Evolutionary conservation across 2,113 vertebrate genomes (phyloP), one percentile per base, ranked within the genome.

Genomic region (Xiphophorus hellerii): DNA sequence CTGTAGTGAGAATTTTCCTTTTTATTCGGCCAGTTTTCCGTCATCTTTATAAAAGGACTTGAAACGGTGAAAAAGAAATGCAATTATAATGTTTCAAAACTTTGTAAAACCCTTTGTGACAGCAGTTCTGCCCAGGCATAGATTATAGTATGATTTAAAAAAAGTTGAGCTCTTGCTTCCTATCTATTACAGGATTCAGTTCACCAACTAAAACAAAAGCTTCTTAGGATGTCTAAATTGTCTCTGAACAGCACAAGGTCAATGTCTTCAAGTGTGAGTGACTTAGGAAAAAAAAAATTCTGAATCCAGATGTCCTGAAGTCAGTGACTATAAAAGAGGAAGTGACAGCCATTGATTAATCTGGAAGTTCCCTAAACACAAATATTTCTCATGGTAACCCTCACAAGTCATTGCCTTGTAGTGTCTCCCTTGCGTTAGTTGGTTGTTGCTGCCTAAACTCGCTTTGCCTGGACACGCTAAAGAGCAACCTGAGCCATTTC

Each of bases 181-280:
- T 5, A 48, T 15, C 17, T 62, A 1, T 87, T 73, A 73, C 76
- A 87, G 87, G 85, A 88, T 69, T 82, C 71, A 28, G 66, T 64
- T 48, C 48, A 30, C 78, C 20, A 11, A 25, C 76, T 74, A 62
- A 54, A 66, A 73, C 82, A 70, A 84, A 77, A 85, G 77, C 76
- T 72, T 37, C 44, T 31, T 71, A 58, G 80, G 78, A 64, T 51
- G 71, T 77, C 66, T 7, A 14, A 39, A 44, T 67, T 80, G 25
- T 66, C 63, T 82, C 67, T 85, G n/a, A 85, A 66, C 44, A 74
- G n/a, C 5, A 10, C 62, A 5, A 30, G 22, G 13, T 33, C 54
- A 3, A 1, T 5, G 25, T 72, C 27, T 33, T 28, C 2, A 31
- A 60, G 44, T n/a, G n/a, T 73, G 72, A 65, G 0, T 11, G 71